Evolutionary conservation across 2,113 vertebrate species (phyloP), one percentile per base, ranked within the genome.

Genomic region (Oreochromis aureus): DNA sequence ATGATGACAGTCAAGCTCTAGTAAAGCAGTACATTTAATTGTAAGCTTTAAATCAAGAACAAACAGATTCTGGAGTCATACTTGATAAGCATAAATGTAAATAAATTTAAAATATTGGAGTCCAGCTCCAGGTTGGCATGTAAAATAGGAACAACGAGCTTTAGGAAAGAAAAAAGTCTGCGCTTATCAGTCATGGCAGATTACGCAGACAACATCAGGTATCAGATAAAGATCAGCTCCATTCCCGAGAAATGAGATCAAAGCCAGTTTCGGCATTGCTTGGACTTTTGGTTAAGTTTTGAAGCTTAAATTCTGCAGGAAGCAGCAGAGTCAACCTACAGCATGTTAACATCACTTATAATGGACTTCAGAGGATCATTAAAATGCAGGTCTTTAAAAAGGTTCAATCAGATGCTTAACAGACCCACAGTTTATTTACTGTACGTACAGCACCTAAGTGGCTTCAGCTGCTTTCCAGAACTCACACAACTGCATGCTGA

Each of bases 41-140:
- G 34, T 34, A 36, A 73, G 51, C 39, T 84, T 73, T 30, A 59
- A 34, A 59, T 76, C 30, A 51, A 7, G 53, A 24, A 54, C 41
- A 78, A 44, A n/a, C 16, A 54, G 2, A 80, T 27, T 36, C 30
- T 41, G 24, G 53, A 44, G 85, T 90, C 82, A 86, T 36, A 82
- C 80, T 91, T 85, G 85, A 91, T 80, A 53, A 81, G 85, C 90
- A 92, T 87, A 90, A 83, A 86, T 58, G 61, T 69, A 69, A 32
- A 91, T 94, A 93, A 76, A 91, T 92, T 92, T 88, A 91, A 89
- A 90, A 79, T 85, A 66, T 85, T 80, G 89, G 93, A 94, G 94
- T 88, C 95, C 96, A 82, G 95, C 94, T 93, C 94, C 91, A 88
- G 84, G 56, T 82, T 86, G 36, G 41, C 63, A 44, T 84, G 56